Percentiles rank a stretch among this genome's conserved stretches.
These are phyloP conservation scores for Margarornis squamiger DNA, from an alignment of 2,797 vertebrate genomes.

Conservation along the genomic window DNA sequence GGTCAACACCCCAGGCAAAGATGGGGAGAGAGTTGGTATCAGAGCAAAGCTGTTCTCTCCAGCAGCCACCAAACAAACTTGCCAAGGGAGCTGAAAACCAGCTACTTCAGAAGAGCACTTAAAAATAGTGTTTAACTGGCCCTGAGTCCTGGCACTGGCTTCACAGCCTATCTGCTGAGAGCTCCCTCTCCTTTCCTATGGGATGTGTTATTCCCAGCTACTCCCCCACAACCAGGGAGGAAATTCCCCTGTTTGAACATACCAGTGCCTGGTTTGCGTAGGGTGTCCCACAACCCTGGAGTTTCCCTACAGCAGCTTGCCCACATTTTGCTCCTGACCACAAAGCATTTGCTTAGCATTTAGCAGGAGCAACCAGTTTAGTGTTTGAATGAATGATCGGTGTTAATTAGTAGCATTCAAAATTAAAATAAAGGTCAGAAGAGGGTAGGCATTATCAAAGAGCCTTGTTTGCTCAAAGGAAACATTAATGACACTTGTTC, in stretches of 20 bases:
- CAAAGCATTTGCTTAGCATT: conserved; percentile 49
- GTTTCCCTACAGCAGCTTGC: conserved; percentile 27
- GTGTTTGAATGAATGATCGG: conserved; percentile 15
- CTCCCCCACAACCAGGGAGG: not conserved
- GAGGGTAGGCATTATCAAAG: conserved; percentile 59
- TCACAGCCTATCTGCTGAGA: not conserved
- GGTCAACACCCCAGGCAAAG: not conserved
- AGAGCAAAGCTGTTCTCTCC: not conserved
- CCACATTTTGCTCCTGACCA: conserved; percentile 26
- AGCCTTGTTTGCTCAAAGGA: conserved; percentile 54
- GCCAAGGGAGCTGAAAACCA: not conserved
- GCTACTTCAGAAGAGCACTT: not conserved
- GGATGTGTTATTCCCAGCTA: not conserved
- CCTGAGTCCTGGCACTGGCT: not conserved
- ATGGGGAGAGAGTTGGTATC: rapidly evolving
- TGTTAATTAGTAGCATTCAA: conserved; percentile 59
- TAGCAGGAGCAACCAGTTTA: conserved; percentile 55
- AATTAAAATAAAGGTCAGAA: conserved; percentile 59
- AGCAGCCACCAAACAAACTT: not conserved
- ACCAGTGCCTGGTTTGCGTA: not conserved
- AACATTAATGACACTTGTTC: conserved; percentile 56
- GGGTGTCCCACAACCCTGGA: not conserved
- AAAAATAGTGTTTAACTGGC: not conserved
- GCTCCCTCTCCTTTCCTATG: not conserved
- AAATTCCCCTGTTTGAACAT: conserved; percentile 31